phyloP scores from a whole-genome alignment of 23 tunicate species.

The Trididemnum miniatum region DNA sequence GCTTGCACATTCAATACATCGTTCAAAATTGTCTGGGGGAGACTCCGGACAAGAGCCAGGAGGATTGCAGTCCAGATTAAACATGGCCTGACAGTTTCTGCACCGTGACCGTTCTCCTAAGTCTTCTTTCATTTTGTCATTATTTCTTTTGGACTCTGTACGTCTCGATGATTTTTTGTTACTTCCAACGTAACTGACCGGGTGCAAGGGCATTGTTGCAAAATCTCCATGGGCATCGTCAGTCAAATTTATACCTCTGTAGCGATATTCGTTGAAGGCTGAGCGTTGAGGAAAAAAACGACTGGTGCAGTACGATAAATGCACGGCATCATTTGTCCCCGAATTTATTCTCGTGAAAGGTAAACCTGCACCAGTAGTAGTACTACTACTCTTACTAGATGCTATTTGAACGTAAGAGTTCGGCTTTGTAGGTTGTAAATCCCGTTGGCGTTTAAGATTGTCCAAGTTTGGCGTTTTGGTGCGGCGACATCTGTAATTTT shows the following conservation, averaged over 20 bases:
- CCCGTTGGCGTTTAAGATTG: constrained; percentile 62
- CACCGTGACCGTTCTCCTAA: constrained; percentile 79
- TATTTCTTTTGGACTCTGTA: neutral
- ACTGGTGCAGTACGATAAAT: neutral
- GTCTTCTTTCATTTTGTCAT: constrained; percentile 56
- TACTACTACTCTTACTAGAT: constrained; percentile 25
- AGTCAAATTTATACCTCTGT: constrained; percentile 15
- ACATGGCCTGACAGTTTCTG: constrained; percentile 71
- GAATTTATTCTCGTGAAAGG: neutral
- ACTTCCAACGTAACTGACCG: neutral
- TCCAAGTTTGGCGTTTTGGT: constrained; percentile 86
- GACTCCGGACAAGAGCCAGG: constrained; percentile 91
- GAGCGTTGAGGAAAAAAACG: neutral
- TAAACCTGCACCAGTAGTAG: neutral
- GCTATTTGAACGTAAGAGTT: constrained; percentile 90
- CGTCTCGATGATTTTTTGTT: neutral
- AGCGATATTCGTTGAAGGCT: neutral
- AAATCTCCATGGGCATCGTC: constrained; percentile 32
- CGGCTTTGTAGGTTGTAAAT: constrained; percentile 83
- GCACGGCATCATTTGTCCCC: neutral
- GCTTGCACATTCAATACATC: constrained; percentile 29
- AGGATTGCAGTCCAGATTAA: constrained; percentile 70
- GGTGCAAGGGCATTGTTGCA: constrained; percentile 2
- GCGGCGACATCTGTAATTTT: constrained; percentile 14
- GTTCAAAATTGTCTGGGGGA: constrained; percentile 57